phyloP scores from a whole-genome alignment of 2,113 vertebrate species.

The Lonchura striata region DNA sequence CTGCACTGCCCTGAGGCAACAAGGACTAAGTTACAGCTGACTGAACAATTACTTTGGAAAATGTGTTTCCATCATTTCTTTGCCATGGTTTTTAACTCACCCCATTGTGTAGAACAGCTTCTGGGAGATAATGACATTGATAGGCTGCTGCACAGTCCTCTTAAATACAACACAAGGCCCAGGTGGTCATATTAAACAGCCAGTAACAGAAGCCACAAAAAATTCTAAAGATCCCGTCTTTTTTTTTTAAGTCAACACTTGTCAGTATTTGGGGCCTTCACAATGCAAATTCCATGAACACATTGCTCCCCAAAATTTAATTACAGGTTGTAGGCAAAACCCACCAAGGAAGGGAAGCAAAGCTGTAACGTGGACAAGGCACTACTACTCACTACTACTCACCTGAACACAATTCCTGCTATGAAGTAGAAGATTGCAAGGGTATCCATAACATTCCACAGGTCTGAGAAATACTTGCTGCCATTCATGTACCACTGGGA shows the following conservation, averaged over 20 bases:
- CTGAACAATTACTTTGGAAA: not conserved
- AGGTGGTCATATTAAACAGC: not conserved
- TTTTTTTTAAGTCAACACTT: not conserved
- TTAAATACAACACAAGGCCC: not conserved
- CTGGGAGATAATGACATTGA: not conserved
- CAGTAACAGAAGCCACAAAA: not conserved
- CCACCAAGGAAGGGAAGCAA: not conserved
- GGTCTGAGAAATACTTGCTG: slow-evolving; percentile 85
- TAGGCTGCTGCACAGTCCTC: not conserved
- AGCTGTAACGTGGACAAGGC: fast-evolving
- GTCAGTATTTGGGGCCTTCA: not conserved
- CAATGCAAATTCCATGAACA: not conserved
- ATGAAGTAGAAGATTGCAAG: slow-evolving; percentile 89
- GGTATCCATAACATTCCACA: slow-evolving; percentile 94
- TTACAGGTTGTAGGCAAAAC: not conserved
- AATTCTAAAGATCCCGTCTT: not conserved
- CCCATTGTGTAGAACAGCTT: not conserved
- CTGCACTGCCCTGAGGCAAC: not conserved
- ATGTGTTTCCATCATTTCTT: not conserved
- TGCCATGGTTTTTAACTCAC: not conserved
- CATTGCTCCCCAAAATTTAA: fast-evolving
- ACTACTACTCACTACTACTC: slow-evolving; percentile 75
- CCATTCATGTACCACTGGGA: slow-evolving; percentile 83
- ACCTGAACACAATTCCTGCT: slow-evolving; percentile 87
- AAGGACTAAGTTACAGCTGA: not conserved